Percentiles rank a stretch among this genome's conserved stretches.
phyloP scores from a whole-genome alignment of 2,888 invertebrate species.

The Mythimna lalbum region DNA sequence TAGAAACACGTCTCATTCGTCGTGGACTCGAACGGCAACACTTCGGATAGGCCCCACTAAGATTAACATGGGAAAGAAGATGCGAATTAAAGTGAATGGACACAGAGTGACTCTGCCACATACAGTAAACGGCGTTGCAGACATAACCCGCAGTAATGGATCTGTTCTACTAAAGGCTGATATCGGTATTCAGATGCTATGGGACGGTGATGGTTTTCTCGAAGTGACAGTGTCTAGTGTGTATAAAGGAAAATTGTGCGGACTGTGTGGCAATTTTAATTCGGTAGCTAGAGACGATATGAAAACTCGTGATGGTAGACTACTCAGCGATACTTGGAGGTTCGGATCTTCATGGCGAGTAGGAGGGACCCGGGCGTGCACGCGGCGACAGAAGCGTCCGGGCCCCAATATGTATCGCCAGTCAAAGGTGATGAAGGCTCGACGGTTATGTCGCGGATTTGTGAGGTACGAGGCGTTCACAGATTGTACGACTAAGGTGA shows the following conservation, averaged over 20 bases:
- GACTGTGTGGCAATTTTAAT: constrained; percentile 98
- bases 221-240: constrained; percentile 95
- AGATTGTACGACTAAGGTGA: constrained; percentile 94
- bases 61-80: constrained; percentile 96
- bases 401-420: constrained; percentile 85
- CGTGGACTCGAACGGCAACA: constrained; percentile 97
- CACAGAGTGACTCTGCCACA: constrained; percentile 94
- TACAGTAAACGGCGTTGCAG: constrained; percentile 88
- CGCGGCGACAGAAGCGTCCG: constrained; percentile 89
- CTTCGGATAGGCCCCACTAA: constrained; percentile 94
- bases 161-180: constrained; percentile 92
- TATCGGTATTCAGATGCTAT: constrained; percentile 95
- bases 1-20: constrained; percentile 94
- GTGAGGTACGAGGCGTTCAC: constrained; percentile 91
- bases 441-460: constrained; percentile 89
- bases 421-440: constrained; percentile 84
- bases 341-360: constrained; percentile 98
- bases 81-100: constrained; percentile 96
- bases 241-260: constrained; percentile 95
- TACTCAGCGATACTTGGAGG: constrained; percentile 92
- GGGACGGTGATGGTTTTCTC: constrained; percentile 98
- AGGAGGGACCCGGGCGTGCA: constrained; percentile 94
- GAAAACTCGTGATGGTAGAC: constrained; percentile 92
- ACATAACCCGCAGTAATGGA: constrained; percentile 92
- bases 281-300: constrained; percentile 96